These are phyloP conservation scores for Dermolepida albohirtum DNA, from an alignment of 2,888 invertebrate species.

Conservation along the genomic window DNA sequence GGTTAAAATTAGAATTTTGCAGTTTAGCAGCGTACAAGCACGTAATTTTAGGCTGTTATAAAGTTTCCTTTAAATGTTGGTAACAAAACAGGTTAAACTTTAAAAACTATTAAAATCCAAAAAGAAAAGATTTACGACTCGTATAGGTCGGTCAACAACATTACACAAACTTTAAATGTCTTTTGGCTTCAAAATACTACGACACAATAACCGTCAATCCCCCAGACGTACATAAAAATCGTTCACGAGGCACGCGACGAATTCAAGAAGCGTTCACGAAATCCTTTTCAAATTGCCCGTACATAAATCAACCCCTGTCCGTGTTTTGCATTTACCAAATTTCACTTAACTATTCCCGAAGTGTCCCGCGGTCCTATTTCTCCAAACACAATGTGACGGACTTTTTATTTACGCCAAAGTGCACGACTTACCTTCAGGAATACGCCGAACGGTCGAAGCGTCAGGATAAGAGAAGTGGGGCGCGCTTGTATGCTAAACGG, in stretches of 20 bases:
- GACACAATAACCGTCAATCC: constrained; percentile 18
- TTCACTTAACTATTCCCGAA: no score
- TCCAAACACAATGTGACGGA: no score
- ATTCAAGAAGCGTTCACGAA: constrained; percentile 1
- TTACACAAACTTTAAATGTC: background rate
- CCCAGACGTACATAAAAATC: constrained; percentile 12
- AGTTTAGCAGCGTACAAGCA: no score
- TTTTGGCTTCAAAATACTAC: background rate
- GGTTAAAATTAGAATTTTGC: no score
- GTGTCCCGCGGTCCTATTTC: no score
- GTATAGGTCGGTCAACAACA: background rate
- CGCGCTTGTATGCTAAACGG: background rate
- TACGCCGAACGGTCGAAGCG: no score
- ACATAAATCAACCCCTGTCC: constrained; percentile 34
- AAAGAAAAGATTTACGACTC: constrained; percentile 1
- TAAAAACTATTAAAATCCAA: background rate
- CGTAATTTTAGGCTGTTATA: no score
- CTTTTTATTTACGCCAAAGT: no score
- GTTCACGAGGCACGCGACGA: background rate
- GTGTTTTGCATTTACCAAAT: constrained; percentile 5
- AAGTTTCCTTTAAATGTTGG: no score
- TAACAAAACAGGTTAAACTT: no score
- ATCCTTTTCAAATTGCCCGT: constrained; percentile 16
- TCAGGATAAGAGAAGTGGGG: no score
- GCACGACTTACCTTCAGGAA: no score